Percentiles rank a stretch among this genome's conserved stretches.
Evolutionary conservation across 2,888 invertebrate genomes (phyloP).

Genomic region (Griposia aprilina): DNA sequence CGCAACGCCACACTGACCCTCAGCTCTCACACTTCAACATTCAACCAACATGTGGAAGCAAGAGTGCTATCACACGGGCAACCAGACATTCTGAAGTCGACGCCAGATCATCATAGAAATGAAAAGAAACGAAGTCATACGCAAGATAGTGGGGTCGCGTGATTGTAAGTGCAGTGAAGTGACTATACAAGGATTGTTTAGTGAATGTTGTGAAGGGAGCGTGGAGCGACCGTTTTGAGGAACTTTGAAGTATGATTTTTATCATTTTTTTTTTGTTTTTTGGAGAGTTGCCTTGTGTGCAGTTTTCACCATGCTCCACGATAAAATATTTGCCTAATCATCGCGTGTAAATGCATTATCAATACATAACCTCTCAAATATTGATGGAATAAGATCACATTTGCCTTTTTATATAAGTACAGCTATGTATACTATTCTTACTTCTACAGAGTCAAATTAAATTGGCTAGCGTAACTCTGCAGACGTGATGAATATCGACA

Average conservation of each 20-base stretch:
- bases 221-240: conserved; percentile 49
- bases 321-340: neutral
- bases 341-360: neutral
- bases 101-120: conserved; percentile 94
- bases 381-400: conserved; percentile 27
- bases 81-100: conserved; percentile 96
- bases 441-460: neutral
- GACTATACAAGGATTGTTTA: conserved; percentile 52
- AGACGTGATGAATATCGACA: too few relatives aligned
- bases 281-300: neutral
- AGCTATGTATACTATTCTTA: neutral
- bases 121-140: conserved; percentile 85
- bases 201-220: conserved; percentile 46
- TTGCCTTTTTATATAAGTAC: conserved; percentile 7
- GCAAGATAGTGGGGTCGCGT: conserved; percentile 86
- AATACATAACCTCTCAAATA: neutral
- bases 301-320: neutral
- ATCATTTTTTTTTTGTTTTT: conserved; percentile 7
- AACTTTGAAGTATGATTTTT: conserved; percentile 8
- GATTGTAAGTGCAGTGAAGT: conserved; percentile 70
- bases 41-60: conserved; percentile 77
- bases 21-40: conserved; percentile 84
- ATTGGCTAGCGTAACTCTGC: too few relatives aligned
- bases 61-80: conserved; percentile 90
- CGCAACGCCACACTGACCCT: conserved; percentile 83